phyloP scores from a whole-genome alignment of 2,797 vertebrate genomes.

The Malacoctenus gilli region DNA sequence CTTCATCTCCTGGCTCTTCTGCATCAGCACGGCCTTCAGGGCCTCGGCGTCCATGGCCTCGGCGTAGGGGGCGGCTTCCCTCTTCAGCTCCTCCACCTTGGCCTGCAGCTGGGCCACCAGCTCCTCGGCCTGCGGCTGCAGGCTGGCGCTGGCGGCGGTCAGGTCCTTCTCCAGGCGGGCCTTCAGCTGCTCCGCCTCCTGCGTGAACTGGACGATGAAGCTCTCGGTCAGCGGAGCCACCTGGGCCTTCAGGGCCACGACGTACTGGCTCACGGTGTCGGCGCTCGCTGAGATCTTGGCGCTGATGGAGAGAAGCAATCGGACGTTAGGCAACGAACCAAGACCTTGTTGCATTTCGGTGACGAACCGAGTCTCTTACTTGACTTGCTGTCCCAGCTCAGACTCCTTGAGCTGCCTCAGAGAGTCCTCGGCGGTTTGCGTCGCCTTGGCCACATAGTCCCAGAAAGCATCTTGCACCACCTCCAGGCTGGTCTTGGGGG shows the following conservation, averaged over 20 bases:
- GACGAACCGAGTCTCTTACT: constrained; percentile 68
- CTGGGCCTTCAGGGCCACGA: constrained; percentile 39
- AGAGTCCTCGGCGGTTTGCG: constrained; percentile 62
- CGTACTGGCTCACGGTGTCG: constrained; percentile 50
- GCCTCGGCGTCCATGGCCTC: constrained; percentile 59
- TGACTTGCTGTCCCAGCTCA: constrained; percentile 72
- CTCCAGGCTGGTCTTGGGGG: no score
- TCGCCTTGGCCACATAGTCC: constrained; percentile 75
- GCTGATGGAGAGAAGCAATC: no score
- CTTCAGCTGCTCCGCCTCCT: constrained; percentile 71
- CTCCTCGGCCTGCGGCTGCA: constrained; percentile 61
- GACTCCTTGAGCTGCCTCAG: constrained; percentile 71
- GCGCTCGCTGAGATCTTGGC: constrained; percentile 64
- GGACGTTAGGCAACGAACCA: no score
- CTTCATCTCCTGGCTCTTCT: constrained; percentile 72
- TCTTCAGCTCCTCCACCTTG: constrained; percentile 70
- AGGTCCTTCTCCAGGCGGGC: constrained; percentile 53
- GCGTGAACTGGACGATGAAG: constrained; percentile 56
- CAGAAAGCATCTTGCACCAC: constrained; percentile 79
- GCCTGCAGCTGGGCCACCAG: constrained; percentile 48
- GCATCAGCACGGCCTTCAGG: constrained; percentile 63
- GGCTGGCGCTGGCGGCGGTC: constrained; percentile 6
- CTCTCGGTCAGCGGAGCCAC: constrained; percentile 66
- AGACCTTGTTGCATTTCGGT: no score
- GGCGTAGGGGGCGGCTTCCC: constrained; percentile 44